Percentiles rank a stretch among this genome's conserved stretches.
Conservation (phyloP, 2,888 invertebrate species). For the Gerris lacustris region DNA sequence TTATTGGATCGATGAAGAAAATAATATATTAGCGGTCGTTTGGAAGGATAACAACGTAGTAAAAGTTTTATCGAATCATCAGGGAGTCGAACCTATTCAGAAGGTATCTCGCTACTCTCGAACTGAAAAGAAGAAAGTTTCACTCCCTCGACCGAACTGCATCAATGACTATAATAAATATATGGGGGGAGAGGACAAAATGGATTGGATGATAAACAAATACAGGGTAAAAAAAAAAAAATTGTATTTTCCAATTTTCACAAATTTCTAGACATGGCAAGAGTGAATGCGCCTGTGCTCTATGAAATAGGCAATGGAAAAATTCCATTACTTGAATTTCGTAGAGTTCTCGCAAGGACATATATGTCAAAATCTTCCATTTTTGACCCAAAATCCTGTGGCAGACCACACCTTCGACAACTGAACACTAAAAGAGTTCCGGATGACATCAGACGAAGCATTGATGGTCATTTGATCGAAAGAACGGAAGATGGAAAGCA, state of each 20-base stretch:
- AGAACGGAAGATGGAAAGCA: constrained; percentile 15
- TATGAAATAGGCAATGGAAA: constrained; percentile 12
- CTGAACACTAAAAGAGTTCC: constrained; percentile 2
- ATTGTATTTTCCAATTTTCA: constrained; percentile 18
- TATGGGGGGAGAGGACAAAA: constrained; percentile 17
- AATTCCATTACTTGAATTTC: constrained; percentile 11
- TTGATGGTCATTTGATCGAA: constrained; percentile 11
- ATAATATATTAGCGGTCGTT: constrained; percentile 13
- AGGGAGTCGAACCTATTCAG: constrained; percentile 16
- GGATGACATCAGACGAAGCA: constrained; percentile 11
- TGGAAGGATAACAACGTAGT: constrained; percentile 15
- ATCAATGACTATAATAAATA: constrained; percentile 14
- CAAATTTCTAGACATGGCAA: constrained; percentile 15
- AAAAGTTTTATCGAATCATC: constrained; percentile 15
- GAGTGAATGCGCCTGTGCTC: constrained; percentile 17
- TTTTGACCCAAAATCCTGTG: constrained; percentile 17
- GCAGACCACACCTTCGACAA: constrained; percentile 13
- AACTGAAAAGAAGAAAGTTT: constrained; percentile 15
- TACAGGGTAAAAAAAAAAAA: constrained; percentile 18
- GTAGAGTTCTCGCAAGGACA: constrained; percentile 5
- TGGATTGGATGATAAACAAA: constrained; percentile 15
- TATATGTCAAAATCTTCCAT: constrained; percentile 14
- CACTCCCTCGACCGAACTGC: constrained; percentile 13
- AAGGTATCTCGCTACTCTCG: constrained; percentile 16
- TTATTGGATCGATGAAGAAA: constrained; percentile 10